Evolutionary conservation across 1,140 invertebrate species (phyloP).

Genomic region (Brachionus paranguensis): DNA sequence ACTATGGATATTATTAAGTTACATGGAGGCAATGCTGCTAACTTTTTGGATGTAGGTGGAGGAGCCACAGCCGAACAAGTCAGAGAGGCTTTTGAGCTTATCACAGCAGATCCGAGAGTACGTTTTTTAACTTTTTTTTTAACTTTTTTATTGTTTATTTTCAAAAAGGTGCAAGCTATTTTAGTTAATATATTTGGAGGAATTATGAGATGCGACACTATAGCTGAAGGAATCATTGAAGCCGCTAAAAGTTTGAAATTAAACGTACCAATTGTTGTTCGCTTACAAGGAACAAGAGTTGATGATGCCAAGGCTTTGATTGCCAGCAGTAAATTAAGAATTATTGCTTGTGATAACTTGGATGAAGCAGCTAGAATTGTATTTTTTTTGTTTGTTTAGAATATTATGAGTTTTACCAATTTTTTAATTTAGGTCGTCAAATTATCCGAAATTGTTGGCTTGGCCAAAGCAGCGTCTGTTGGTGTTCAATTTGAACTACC

Average conservation of each 20-base stretch:
- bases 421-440: conserved; percentile 27
- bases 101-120: conserved; percentile 48
- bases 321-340: conserved; percentile 45
- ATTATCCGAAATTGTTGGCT: conserved; percentile 38
- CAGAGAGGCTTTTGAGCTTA: conserved; percentile 64
- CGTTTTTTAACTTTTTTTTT: neutral
- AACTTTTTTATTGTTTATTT: neutral
- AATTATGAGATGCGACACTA: conserved; percentile 94
- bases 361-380: conserved; percentile 40
- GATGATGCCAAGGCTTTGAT: conserved; percentile 64
- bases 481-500: conserved; percentile 40
- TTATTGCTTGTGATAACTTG: conserved; percentile 34
- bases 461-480: conserved; percentile 38
- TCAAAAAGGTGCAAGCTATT: conserved; percentile 72
- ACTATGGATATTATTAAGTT: conserved; percentile 61
- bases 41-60: conserved; percentile 59
- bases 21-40: conserved; percentile 59
- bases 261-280: conserved; percentile 79
- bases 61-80: conserved; percentile 68
- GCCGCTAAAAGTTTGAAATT: conserved; percentile 75
- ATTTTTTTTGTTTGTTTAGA: neutral
- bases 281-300: conserved; percentile 79
- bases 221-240: conserved; percentile 86
- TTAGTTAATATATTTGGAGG: conserved; percentile 98
- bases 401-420: neutral